Evolutionary conservation across 2,797 vertebrate species (phyloP).

Genomic region (Myotis daubentonii): DNA sequence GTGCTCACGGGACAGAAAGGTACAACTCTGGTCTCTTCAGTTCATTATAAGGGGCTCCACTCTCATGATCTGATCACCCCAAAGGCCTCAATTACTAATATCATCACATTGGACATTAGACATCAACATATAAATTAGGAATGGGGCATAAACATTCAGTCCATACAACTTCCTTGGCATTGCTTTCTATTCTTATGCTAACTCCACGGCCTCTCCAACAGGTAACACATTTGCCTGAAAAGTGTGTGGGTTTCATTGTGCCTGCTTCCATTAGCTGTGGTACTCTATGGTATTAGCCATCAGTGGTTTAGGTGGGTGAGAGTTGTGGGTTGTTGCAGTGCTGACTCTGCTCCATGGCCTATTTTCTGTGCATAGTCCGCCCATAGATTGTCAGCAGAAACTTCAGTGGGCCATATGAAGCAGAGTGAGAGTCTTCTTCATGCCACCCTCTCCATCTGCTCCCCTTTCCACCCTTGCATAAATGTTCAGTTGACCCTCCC

Average conservation of each 20-base stretch:
- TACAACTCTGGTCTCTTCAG: neutral
- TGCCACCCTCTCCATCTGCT: neutral
- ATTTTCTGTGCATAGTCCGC: neutral
- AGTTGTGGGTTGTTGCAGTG: neutral
- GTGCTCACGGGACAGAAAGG: neutral
- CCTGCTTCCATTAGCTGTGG: neutral
- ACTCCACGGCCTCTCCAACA: neutral
- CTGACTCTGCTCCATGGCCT: neutral
- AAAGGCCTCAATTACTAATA: neutral
- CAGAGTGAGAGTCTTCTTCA: neutral
- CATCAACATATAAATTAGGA: neutral
- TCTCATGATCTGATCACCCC: neutral
- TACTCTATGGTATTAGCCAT: neutral
- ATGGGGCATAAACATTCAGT: neutral
- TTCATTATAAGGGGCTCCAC: neutral
- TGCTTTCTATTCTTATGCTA: neutral
- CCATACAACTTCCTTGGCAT: neutral
- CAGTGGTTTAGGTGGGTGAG: neutral
- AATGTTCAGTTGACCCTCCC: neutral
- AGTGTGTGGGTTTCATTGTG: neutral
- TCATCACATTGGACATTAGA: neutral
- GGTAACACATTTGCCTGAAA: neutral
- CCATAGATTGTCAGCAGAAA: neutral
- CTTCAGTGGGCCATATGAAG: neutral
- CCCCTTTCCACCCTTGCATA: neutral